Base-by-base conservation (phyloP, 2,797 vertebrate genomes). In the Coilia nasus region DNA sequence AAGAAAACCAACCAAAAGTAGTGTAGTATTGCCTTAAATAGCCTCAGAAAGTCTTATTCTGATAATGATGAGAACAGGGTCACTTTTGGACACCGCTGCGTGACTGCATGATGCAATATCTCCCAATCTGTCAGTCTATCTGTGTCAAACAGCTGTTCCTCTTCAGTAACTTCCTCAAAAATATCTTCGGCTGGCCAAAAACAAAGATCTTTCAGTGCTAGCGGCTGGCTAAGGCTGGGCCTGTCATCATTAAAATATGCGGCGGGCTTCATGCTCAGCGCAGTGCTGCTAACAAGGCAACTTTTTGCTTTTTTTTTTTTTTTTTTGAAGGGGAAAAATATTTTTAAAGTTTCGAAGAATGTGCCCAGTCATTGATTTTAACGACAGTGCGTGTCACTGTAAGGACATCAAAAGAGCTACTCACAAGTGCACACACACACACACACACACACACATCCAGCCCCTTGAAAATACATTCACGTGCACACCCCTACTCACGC, bases 371-470 rank as follows among this genome's bases (percentile, higher is more conserved):
- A 78, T 44, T 44, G 71, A 78, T 78, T 78, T 78, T 44, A 41
- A 78, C 31, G 71, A 78, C 71, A 59, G 54, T 80, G 23, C 57
- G 71, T 67, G 71, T 56, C 62, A 81, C 67, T 78, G 80, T 23
- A 46, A 41, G 71, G 71, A 78, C 71, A 78, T 78, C 71, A 78
- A 78, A 78, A 78, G 71, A 78, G 71, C 35, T 41, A 78, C 31
- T 35, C 71, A 44, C 15, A 44, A 44, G 35, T 31, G 31, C 67
- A 71, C 28, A 71, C 11, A 35, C 71, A 78, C 7, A 54, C 4
- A 78, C 35, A 17, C 67, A 25, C 64, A 71, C 28, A 78, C 71
- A 78, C 71, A 78, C 2, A 54, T 14, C 7, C 50, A 54, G 50
- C 1, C 50, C 50, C 50, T 54, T 54, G 50, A 54, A 54, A 54